phyloP scores from a whole-genome alignment of 2,888 invertebrate species.

The Stenotaenia linearis region DNA sequence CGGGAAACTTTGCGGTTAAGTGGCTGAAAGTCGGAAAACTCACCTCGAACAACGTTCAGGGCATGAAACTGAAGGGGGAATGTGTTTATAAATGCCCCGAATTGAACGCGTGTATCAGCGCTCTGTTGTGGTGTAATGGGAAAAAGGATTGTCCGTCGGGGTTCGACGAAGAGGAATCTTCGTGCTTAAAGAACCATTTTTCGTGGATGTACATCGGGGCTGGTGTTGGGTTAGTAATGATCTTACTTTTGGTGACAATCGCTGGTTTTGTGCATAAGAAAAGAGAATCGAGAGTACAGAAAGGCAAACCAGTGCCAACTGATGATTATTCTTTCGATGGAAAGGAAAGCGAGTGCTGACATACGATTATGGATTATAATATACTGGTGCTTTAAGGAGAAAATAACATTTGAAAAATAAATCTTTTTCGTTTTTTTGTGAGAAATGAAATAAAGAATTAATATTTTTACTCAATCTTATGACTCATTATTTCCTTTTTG shows the following conservation, averaged over 20 bases:
- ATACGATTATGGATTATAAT: not conserved
- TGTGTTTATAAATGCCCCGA: slow-evolving; percentile 65
- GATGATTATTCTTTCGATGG: slow-evolving; percentile 36
- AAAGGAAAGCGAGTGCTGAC: slow-evolving; percentile 37
- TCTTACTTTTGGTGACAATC: slow-evolving; percentile 35
- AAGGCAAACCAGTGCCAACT: slow-evolving; percentile 37
- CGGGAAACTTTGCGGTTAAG: slow-evolving; percentile 65
- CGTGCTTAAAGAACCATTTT: slow-evolving; percentile 33
- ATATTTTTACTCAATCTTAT: not conserved
- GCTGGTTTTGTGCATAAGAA: slow-evolving; percentile 34
- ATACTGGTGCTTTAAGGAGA: not conserved
- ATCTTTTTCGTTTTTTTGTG: not conserved
- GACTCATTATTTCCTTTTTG: not conserved
- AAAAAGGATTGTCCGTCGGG: slow-evolving; percentile 67
- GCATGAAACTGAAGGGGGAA: slow-evolving; percentile 39
- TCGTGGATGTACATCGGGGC: slow-evolving; percentile 37
- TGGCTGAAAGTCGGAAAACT: slow-evolving; percentile 69
- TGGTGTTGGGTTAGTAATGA: slow-evolving; percentile 35
- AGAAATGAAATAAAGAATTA: not conserved
- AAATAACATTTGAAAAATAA: not conserved
- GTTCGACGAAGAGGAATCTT: slow-evolving; percentile 26
- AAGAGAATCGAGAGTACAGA: slow-evolving; percentile 35
- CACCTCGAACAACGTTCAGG: slow-evolving; percentile 36
- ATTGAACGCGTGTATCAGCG: slow-evolving; percentile 71
- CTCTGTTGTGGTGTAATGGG: slow-evolving; percentile 74